Conservation (phyloP, 35 echinoderm and acorn worm species). For the Heliocidaris tuberculata region DNA sequence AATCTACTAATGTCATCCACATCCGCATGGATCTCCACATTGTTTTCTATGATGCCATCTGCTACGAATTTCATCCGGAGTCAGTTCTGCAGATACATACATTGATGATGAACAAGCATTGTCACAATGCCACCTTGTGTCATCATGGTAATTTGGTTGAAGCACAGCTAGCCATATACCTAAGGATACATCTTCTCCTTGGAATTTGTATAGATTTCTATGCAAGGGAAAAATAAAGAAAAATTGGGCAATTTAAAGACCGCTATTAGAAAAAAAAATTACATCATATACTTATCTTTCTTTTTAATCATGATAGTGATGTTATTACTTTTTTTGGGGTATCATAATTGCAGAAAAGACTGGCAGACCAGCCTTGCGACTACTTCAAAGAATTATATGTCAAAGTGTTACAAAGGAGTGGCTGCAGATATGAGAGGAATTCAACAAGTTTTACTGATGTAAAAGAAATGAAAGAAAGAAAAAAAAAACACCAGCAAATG, state of each 20-base stretch:
- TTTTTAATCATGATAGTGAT: too few relatives aligned
- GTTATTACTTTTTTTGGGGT: too few relatives aligned
- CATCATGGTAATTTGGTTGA: conserved; percentile 77
- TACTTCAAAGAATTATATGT: too few relatives aligned
- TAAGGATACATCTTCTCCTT: conserved; percentile 91
- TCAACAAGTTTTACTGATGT: too few relatives aligned
- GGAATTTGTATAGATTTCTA: conserved; percentile 75
- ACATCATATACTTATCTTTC: neutral
- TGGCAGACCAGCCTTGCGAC: too few relatives aligned
- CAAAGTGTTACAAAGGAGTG: too few relatives aligned
- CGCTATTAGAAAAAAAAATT: neutral
- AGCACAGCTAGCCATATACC: conserved; percentile 91
- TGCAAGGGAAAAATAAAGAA: neutral
- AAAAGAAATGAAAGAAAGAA: too few relatives aligned
- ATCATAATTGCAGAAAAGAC: too few relatives aligned
- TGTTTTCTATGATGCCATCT: conserved; percentile 70
- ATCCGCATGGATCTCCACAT: conserved; percentile 78
- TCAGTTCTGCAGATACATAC: conserved; percentile 79
- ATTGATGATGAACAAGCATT: conserved; percentile 60
- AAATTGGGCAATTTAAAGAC: neutral
- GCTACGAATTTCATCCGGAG: conserved; percentile 59
- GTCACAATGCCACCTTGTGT: conserved; percentile 78
- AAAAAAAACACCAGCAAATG: too few relatives aligned
- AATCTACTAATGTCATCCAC: conserved; percentile 29
- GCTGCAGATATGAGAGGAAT: too few relatives aligned